phyloP scores from a whole-genome alignment of 2,113 vertebrate species.

The Carassius gibelio region DNA sequence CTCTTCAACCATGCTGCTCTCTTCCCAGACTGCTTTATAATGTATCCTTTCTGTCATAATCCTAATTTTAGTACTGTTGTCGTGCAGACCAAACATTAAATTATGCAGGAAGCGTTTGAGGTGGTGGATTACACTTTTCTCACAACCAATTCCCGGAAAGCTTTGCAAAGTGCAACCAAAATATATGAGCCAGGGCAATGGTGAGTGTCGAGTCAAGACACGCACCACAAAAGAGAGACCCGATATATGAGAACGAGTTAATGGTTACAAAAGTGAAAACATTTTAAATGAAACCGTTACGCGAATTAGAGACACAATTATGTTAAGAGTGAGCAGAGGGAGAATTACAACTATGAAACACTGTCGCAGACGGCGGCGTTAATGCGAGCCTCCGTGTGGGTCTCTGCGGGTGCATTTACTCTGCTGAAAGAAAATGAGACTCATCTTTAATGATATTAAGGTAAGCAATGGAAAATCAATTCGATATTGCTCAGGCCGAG shows the following conservation, averaged over 20 bases:
- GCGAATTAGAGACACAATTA: conserved; percentile 37
- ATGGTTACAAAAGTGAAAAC: conserved; percentile 18
- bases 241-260: background rate
- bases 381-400: conserved; percentile 18
- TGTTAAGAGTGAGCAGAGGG: conserved; percentile 1
- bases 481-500: conserved; percentile 20
- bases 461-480: conserved; percentile 40
- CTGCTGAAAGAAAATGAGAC: conserved; percentile 29
- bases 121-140: conserved; percentile 31
- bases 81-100: conserved; percentile 20
- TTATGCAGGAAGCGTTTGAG: conserved; percentile 31
- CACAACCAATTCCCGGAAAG: conserved; percentile 6
- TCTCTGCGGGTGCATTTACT: conserved; percentile 30
- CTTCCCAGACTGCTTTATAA: conserved; percentile 12
- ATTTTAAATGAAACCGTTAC: conserved; percentile 22
- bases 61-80: conserved; percentile 31
- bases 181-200: background rate
- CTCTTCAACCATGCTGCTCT: background rate
- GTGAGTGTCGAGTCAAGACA: background rate
- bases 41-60: conserved; percentile 15
- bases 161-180: conserved; percentile 22
- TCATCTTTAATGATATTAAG: conserved; percentile 41
- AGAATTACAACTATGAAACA: conserved; percentile 20
- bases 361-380: background rate
- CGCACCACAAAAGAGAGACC: background rate